Percentiles rank a stretch among this genome's conserved stretches.
Conservation (phyloP, 2,113 vertebrate genomes). For the Nipponia nippon region DNA sequence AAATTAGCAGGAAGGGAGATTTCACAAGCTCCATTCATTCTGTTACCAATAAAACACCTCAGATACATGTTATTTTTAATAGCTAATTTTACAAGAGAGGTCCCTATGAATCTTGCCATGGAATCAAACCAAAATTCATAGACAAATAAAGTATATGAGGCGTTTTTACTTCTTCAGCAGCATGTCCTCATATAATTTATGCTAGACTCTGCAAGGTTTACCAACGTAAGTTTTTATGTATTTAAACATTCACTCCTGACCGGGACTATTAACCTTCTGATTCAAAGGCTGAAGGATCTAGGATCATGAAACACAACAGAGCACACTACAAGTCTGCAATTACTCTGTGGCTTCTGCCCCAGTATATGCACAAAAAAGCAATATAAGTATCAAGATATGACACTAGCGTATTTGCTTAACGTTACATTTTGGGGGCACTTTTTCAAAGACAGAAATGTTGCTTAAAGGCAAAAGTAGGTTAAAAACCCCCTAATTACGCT, state of each 20-base stretch:
- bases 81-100: background rate
- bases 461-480: background rate
- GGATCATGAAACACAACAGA: background rate
- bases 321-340: background rate
- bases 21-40: background rate
- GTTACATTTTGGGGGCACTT: background rate
- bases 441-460: background rate
- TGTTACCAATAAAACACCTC: background rate
- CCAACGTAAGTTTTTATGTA: fast-evolving
- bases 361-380: background rate
- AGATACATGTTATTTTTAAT: fast-evolving
- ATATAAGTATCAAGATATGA: background rate
- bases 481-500: background rate
- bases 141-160: background rate
- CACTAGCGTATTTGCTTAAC: background rate
- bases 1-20: background rate
- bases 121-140: background rate
- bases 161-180: background rate
- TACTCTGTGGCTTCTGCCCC: background rate
- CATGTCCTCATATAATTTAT: background rate
- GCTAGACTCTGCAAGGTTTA: background rate
- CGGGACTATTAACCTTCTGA: background rate
- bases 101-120: background rate
- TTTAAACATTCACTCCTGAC: background rate
- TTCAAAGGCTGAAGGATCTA: background rate